phyloP scores from a whole-genome alignment of 2,113 vertebrate genomes.

The Aramus guarauna region DNA sequence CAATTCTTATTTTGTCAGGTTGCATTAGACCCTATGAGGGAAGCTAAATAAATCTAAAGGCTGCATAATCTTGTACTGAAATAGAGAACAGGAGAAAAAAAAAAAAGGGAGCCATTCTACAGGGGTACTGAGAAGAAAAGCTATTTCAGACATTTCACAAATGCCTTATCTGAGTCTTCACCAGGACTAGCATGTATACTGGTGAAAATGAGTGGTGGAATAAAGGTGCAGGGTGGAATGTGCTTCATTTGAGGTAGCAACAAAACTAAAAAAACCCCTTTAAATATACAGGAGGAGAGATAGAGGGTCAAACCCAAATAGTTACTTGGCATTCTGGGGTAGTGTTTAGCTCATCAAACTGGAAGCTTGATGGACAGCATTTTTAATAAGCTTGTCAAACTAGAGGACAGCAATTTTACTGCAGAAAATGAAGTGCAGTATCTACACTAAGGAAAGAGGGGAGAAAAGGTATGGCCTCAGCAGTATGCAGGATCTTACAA shows the following conservation, averaged over 20 bases:
- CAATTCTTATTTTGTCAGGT: slow-evolving; percentile 46
- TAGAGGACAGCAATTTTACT: not conserved
- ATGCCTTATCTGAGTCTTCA: not conserved
- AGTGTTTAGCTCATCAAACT: not conserved
- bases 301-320: not conserved
- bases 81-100: not conserved
- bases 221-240: not conserved
- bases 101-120: not conserved
- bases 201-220: not conserved
- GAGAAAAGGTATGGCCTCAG: not conserved
- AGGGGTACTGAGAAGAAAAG: not conserved
- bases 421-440: not conserved
- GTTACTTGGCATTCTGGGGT: not conserved
- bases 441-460: not conserved
- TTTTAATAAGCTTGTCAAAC: not conserved
- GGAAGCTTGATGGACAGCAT: not conserved
- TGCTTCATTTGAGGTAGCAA: not conserved
- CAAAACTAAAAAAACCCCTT: not conserved
- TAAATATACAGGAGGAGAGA: not conserved
- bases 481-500: not conserved
- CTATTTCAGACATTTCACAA: not conserved
- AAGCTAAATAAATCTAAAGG: slow-evolving; percentile 8
- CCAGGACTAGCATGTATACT: not conserved
- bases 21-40: slow-evolving; percentile 5
- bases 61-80: slow-evolving; percentile 10